Evolutionary conservation across 1,140 invertebrate genomes (phyloP), one percentile per base, ranked within the genome.

Genomic region (Drosophila rhopaloa): DNA sequence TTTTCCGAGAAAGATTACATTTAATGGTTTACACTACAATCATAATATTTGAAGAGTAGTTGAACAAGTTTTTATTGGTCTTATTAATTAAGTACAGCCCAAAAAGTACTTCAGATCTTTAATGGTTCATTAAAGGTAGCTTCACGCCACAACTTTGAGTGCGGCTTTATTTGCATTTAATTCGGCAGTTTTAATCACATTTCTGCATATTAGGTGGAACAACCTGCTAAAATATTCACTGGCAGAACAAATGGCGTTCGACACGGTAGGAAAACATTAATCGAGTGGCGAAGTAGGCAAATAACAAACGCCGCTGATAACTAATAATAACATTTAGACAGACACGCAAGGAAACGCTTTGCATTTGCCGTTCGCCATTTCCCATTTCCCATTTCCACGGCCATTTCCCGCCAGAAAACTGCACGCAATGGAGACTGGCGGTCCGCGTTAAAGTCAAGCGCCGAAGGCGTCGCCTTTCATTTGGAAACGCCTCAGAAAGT

Each of bases 311-410:
- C 35, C 51, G 76, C 76, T 86, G 79, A 86, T 89, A 86, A 79
- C 83, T 73, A 86, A 86, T 88, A 86, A 83, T 77, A 88, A 74
- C 72, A 88, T 88, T 89, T 77, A 72, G 79, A 88, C 76, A 79
- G 67, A 79, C 83, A 86, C 79, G 83, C 83, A 63, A 88, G 72
- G 63, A 88, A 86, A 72, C 76, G 76, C 79, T 86, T 83, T 88
- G 84, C 83, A 76, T 76, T 86, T 66, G 65, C 48, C 44, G 32
- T 53, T 60, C 24, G 40, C 72, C 58, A 57, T 76, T 70, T 57
- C 37, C 59, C 58, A 57, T 76, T 70, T 57, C 37, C 59, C 46
- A 75, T 75, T 70, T 47, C 63, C 63, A 40, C 38, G 59, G 46
- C 68, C 75, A 79, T 83, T 82, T 83, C 13, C 80, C 50, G 46